These are phyloP conservation scores for Amphibalanus amphitrite DNA, from an alignment of 1,140 invertebrate genomes.

Conservation along the genomic window DNA sequence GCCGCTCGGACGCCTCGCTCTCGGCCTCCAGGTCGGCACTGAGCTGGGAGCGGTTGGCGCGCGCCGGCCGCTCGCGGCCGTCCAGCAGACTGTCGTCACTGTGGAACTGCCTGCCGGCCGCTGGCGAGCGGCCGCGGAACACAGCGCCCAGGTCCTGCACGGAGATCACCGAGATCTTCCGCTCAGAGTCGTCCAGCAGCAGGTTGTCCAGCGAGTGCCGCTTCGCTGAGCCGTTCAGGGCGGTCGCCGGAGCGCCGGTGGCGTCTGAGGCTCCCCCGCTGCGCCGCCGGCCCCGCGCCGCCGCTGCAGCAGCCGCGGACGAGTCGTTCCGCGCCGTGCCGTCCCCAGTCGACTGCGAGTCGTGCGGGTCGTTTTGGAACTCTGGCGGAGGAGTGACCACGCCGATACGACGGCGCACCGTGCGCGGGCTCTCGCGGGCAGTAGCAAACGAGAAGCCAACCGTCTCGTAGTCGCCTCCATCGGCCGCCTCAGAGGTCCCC, in stretches of 20 bases:
- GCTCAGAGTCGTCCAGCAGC: slow-evolving; percentile 17
- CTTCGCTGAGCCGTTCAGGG: slow-evolving; percentile 19
- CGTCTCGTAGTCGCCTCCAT: background rate
- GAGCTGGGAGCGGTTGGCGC: slow-evolving; percentile 12
- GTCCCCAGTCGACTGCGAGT: slow-evolving; percentile 14
- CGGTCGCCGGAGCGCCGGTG: slow-evolving; percentile 16
- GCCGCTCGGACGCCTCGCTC: background rate
- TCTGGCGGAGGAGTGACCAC: slow-evolving; percentile 18
- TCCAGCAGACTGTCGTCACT: background rate
- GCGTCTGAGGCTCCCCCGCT: slow-evolving; percentile 11
- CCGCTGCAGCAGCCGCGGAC: slow-evolving; percentile 16
- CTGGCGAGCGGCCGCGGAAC: slow-evolving; percentile 16
- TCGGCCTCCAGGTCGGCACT: slow-evolving; percentile 11
- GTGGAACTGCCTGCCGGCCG: background rate
- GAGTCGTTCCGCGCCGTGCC: slow-evolving; percentile 15
- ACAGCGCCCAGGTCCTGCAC: slow-evolving; percentile 21
- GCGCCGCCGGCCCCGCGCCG: slow-evolving; percentile 18
- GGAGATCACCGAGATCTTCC: slow-evolving; percentile 22
- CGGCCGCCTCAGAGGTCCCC: background rate
- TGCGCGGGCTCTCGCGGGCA: slow-evolving; percentile 13
- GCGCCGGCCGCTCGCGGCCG: background rate
- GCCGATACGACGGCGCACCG: slow-evolving; percentile 16
- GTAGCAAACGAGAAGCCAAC: slow-evolving; percentile 5
- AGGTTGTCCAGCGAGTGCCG: slow-evolving; percentile 17
- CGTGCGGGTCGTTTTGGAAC: slow-evolving; percentile 19